A percentile compares a stretch with the other conserved stretches of the same genome.
phyloP scores from a whole-genome alignment of 2,888 invertebrate genomes.

The Melieria crassipennis region DNA sequence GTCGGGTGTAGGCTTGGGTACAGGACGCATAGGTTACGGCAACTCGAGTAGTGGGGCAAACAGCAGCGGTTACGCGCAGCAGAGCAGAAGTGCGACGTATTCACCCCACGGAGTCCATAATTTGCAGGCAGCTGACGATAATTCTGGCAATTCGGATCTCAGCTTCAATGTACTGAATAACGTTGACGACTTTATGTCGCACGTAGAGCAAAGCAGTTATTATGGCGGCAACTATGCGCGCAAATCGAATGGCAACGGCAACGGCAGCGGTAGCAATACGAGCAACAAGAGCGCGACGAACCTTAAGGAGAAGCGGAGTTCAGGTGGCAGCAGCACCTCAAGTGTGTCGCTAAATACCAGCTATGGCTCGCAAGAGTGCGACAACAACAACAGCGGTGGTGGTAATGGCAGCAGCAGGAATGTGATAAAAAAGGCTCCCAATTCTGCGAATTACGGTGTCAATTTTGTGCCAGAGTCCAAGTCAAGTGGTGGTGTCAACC shows the following conservation, averaged over 20 bases:
- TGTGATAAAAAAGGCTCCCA: conserved; percentile 44
- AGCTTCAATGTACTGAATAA: conserved; percentile 62
- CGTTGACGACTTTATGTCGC: conserved; percentile 58
- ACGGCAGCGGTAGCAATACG: conserved; percentile 37
- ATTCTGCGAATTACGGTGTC: conserved; percentile 39
- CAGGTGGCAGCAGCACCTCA: conserved; percentile 44
- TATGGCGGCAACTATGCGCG: conserved; percentile 9
- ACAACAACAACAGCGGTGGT: conserved; percentile 37
- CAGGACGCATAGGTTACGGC: conserved; percentile 8
- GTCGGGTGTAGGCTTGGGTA: conserved; percentile 9
- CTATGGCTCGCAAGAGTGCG: conserved; percentile 14
- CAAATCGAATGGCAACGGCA: conserved; percentile 34
- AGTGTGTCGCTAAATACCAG: no score
- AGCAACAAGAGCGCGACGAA: conserved; percentile 30
- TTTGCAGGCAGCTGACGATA: conserved; percentile 46
- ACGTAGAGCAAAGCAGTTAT: conserved; percentile 42
- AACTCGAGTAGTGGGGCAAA: conserved; percentile 20
- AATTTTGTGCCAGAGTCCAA: conserved; percentile 46
- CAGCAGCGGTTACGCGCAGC: conserved; percentile 40
- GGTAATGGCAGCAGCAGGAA: conserved; percentile 45
- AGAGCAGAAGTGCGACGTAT: conserved; percentile 40
- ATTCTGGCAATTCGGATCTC: conserved; percentile 55
- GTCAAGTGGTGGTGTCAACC: conserved; percentile 38
- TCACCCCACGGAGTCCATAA: conserved; percentile 45
- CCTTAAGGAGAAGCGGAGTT: conserved; percentile 51